Evolutionary conservation across 2,113 vertebrate genomes (phyloP), one percentile per base, ranked within the genome.

Genomic region (Callipepla californica): DNA sequence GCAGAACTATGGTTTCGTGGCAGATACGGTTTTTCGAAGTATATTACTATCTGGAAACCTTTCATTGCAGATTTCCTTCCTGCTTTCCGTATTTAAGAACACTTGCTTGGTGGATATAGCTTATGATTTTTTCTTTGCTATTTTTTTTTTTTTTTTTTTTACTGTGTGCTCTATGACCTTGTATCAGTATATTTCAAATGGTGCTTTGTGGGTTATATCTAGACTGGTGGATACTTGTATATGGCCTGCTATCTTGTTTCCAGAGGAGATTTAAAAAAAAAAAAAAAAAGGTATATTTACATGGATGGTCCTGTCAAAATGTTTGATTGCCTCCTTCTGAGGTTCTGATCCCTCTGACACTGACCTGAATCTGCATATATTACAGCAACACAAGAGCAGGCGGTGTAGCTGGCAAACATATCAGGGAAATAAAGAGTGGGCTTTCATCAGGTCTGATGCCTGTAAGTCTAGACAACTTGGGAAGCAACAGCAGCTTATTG

Each of bases 391-490:
- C 3, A 62, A 68, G 47, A 63, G 28, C 40, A 67, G 20, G 38
- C 80, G 26, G 2, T 66, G 42, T 70, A 66, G 34, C 19, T 80
- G 73, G 32, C 42, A 61, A 61, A 16, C 10, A 7, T 36, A 26
- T 63, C 30, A 0, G n/a, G 63, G 36, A 77, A 73, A 57, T 17
- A 65, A 82, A 48, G 92, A 58, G 10, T 8, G 16, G 3, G 21
- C 3, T 3, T 18, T 2, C 1, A 3, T 67, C 26, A 67, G 0
- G 48, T 47, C 69, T 44, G 15, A 6, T 8, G 3, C 23, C 30
- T 45, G 26, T 7, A 40, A 25, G 40, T 65, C 30, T 23, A 6
- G 34, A 47, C 26, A 59, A 4, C 5, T 1, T 0, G 15, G 66
- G 50, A 87, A n/a, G 36, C 0, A 2, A 5, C 21, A 57, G 30